Evolutionary conservation across 2,888 invertebrate genomes (phyloP), one percentile per base, ranked within the genome.

Genomic region (Agrilus cyanescens): DNA sequence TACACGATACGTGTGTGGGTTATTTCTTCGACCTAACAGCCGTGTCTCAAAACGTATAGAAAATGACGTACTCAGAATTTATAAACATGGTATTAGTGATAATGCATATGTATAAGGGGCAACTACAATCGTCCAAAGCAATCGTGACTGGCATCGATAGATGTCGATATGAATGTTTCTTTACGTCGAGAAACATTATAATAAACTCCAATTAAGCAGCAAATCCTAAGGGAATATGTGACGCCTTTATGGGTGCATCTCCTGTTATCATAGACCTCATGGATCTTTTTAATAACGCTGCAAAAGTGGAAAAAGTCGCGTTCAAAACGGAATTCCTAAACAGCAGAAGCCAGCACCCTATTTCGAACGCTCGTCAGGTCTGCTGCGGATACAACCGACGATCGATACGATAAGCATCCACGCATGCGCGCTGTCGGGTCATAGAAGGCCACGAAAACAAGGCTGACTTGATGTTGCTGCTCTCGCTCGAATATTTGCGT

Each of bases 321-420:
- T 31, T 18, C 5, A 7, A 14, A 35, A 12, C 5, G 10, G 34
- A 40, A 40, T 25, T 14, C 20, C 12, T 31, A 5, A 38, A 29
- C 18, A 31, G 38, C 38, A 31, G 32, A 30, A 31, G 32, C 32
- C 10, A 38, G 31, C 14, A 25, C 15, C 15, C 10, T 12, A 31
- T 18, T 25, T 37, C 38, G 20, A 39, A 13, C 18, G 12, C 47
- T 45, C 40, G 44, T 44, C 46, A 51, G 51, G 51, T 25, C 51
- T 37, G 36, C 51, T 46, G 46, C 48, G 50, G 46, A 51, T 50
- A 53, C 53, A 50, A 45, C 46, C 51, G 51, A 53, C 53, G 51
- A 53, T 53, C 53, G 50, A 53, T 53, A 51, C 49, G 53, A 53
- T 53, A 51, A 51, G 45, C 35, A 37, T 41, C 40, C 18, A 49